phyloP scores from a whole-genome alignment of 2,888 invertebrate genomes.

The Nomada lathburiana region DNA sequence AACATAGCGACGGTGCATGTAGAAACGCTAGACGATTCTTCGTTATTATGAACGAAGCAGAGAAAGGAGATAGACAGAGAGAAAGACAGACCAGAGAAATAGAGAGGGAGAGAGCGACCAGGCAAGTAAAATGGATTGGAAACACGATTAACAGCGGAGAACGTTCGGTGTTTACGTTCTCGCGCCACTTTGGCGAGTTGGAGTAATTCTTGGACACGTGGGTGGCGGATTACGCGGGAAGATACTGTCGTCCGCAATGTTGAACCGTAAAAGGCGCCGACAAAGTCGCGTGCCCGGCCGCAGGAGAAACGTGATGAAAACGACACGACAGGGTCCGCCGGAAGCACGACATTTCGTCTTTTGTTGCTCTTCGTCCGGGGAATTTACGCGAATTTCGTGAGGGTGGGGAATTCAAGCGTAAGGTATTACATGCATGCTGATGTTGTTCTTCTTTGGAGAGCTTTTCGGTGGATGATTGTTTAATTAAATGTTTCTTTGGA shows the following conservation, averaged over 20 bases:
- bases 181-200: not conserved
- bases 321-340: constrained; percentile 43
- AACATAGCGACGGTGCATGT: constrained; percentile 39
- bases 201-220: constrained; percentile 50
- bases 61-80: no score
- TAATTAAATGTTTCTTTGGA: no score
- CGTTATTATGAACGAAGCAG: not conserved
- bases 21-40: constrained; percentile 15
- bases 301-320: constrained; percentile 52
- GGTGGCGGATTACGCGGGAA: constrained; percentile 63
- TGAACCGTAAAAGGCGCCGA: constrained; percentile 70
- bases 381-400: constrained; percentile 7
- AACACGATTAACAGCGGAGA: not conserved
- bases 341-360: constrained; percentile 38
- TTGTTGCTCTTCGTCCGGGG: constrained; percentile 12
- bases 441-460: not conserved
- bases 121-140: not conserved
- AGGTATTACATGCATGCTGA: not conserved
- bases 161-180: constrained; percentile 28
- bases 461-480: no score
- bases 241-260: constrained; percentile 41
- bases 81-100: no score
- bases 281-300: constrained; percentile 58
- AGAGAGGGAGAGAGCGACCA: no score
- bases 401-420: no score